These are phyloP conservation scores for Aphis gossypii DNA, from an alignment of 1,140 invertebrate species.

Conservation along the genomic window DNA sequence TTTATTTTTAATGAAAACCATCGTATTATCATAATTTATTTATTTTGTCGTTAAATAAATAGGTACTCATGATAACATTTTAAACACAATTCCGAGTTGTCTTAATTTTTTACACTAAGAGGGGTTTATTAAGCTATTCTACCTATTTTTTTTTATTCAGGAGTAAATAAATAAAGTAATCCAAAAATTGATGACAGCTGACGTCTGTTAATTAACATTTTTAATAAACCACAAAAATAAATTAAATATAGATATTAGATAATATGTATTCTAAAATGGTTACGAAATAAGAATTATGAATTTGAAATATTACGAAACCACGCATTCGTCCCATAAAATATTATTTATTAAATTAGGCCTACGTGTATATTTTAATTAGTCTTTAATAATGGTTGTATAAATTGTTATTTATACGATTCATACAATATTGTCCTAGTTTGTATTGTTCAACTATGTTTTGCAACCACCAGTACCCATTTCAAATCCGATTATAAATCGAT, in stretches of 20 bases:
- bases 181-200: background rate
- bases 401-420: background rate
- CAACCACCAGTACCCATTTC: background rate
- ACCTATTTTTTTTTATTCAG: background rate
- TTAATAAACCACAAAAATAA: background rate
- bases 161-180: background rate
- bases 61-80: background rate
- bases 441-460: background rate
- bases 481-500: slow-evolving; percentile 20
- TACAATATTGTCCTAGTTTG: background rate
- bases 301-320: background rate
- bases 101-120: background rate
- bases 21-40: background rate
- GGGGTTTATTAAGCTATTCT: background rate
- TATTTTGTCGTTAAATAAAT: background rate
- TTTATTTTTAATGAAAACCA: background rate
- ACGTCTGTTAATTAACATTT: background rate
- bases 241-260: background rate
- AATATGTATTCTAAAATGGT: background rate
- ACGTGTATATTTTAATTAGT: background rate
- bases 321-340: background rate
- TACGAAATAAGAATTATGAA: background rate
- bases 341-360: background rate
- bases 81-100: background rate
- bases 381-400: background rate